Evolutionary conservation across 2,888 invertebrate genomes (phyloP), one percentile per base, ranked within the genome.

Genomic region (Carterocephalus palaemon): DNA sequence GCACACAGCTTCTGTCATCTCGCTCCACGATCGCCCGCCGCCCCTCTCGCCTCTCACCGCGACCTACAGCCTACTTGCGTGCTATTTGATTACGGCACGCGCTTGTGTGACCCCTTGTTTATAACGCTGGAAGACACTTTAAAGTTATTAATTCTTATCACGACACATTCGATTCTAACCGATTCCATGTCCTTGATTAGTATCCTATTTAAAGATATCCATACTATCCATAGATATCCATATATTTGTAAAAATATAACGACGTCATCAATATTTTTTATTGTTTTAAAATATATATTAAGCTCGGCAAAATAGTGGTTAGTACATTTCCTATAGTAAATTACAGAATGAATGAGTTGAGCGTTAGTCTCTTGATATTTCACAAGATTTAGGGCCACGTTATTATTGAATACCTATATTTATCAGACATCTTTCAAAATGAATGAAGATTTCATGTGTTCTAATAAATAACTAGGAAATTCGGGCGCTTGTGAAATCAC

Each of bases 101-200:
- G 74, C 70, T 67, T 75, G 77, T 78, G 81, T 78, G 79, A 60
- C 60, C 70, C 66, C 67, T 82, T 85, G 84, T 86, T 84, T 84
- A 82, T 81, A 80, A 82, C 81, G 78, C 74, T 74, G 72, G 73
- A 76, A 78, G 74, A 72, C 74, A 75, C 75, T 83, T 82, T 78
- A 78, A 83, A 81, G 80, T 85, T 79, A 83, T 81, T 78, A 82
- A 82, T 82, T 75, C 69, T 68, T 69, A 73, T 67, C 62, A 66
- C 67, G 70, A 74, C 75, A 80, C 79, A 73, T 79, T 66, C 58
- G 62, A 66, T 70, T 74, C 62, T 65, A 64, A 62, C 59, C 13
- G 22, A 9, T 26, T 26, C 6, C 2, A 7, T 13, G 26, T 13
- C 13, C n/a, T n/a, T n/a, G n/a, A n/a, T n/a, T n/a, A n/a, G n/a